Percentiles rank a stretch among this genome's conserved stretches.
These are phyloP conservation scores for Bombus soroeensis DNA, from an alignment of 1,140 invertebrate species.

Conservation along the genomic window DNA sequence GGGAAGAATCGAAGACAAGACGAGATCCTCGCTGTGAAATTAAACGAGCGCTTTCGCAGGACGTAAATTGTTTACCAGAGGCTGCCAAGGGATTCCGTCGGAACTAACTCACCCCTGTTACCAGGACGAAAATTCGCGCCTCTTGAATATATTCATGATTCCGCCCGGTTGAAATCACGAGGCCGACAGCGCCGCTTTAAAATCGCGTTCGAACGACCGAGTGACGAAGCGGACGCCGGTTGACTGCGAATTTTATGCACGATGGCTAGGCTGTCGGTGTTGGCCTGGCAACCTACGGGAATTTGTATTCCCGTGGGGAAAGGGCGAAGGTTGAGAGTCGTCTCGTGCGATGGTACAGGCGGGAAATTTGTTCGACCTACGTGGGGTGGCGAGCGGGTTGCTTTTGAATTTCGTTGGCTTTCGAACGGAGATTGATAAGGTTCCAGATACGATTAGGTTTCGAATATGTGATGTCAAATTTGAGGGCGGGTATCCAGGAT, in stretches of 20 bases:
- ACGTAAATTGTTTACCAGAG: conserved; percentile 65
- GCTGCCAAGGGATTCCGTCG: conserved; percentile 1
- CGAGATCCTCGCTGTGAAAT: conserved; percentile 6
- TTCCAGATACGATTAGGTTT: not conserved
- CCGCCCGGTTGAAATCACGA: conserved; percentile 53
- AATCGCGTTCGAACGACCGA: conserved; percentile 56
- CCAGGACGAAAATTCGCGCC: conserved; percentile 58
- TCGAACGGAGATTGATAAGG: not conserved
- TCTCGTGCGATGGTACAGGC: not conserved
- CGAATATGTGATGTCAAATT: too few relatives aligned
- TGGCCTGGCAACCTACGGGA: conserved; percentile 32
- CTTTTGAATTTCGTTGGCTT: not conserved
- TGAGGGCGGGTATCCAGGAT: too few relatives aligned
- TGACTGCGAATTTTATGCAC: conserved; percentile 58
- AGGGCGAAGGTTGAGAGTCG: not conserved
- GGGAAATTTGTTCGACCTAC: not conserved
- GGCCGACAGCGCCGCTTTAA: conserved; percentile 61
- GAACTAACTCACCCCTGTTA: too few relatives aligned
- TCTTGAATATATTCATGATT: conserved; percentile 74
- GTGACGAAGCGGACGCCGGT: conserved; percentile 51
- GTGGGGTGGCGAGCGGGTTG: not conserved
- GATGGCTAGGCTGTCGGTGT: conserved; percentile 12
- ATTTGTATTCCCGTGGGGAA: conserved; percentile 15
- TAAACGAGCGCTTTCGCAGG: conserved; percentile 28
- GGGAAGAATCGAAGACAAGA: not conserved